Evolutionary conservation across 53 echinoderm and acorn worm species (phyloP), one percentile per base, ranked within the genome.

Genomic region (Mesocentrotus franciscanus): DNA sequence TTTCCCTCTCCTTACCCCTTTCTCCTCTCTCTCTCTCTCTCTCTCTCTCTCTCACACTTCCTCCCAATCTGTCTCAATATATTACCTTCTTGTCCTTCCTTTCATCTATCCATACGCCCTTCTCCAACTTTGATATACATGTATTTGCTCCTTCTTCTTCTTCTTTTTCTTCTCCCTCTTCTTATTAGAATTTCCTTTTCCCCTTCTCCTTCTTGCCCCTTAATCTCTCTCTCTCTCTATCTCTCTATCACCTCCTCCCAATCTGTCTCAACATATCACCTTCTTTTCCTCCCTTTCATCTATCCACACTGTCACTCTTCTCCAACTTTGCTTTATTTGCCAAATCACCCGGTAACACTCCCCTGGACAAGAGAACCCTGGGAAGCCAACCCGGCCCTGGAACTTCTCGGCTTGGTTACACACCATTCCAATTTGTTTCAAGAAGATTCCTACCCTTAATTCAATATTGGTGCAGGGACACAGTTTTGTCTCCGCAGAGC

Each of bases 271-370:
- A 20, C 26, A 9, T 56, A 2, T n/a, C 10, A 22, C 26, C 24
- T 8, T 13, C 7, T 56, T 55, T 9, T 24, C 39, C 13, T 29
- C n/a, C 26, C 87, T n/a, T 57, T n/a, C 58, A 11, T 87, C 58
- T 27, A 13, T 2, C 57, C 10, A 56, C 11, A 36, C 79, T 79
- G 29, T n/a, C 32, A 33, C 34, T 84, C 79, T 34, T 36, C 79
- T 12, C 87, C 87, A 87, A 87, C 87, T 87, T n/a, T 87, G 57
- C 58, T 87, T 87, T 87, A 87, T 56, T 87, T 87, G 57, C 56
- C 87, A 87, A 87, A 57, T 87, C 57, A 29, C 57, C 15, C 9
- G 33, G 36, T 42, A 81, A 39, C 34, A 64, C 5, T 81, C 36
- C 81, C 81, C 58, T 56, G 87, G 58, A 56, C n/a, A 10, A 15